Evolutionary conservation across 2,113 vertebrate genomes (phyloP), one percentile per base, ranked within the genome.

Genomic region (Lepus americanus): DNA sequence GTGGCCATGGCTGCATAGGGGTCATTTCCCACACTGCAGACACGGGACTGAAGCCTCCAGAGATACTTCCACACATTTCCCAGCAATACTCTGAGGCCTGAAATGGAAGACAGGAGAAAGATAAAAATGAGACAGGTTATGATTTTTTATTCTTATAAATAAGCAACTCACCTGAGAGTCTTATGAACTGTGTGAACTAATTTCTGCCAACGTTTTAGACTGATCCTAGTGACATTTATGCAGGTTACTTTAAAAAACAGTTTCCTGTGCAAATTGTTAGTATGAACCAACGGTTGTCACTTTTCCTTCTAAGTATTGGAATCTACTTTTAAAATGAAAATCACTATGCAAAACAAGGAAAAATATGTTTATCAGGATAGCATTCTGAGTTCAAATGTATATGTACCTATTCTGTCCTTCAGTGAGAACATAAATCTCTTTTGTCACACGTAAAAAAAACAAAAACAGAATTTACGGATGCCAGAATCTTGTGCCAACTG

Each of bases 251-350:
- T 82, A 67, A 66, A 88, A 93, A 80, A n/a, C n/a, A n/a, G 22
- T 77, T 86, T 95, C 79, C 39, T 66, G 23, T 44, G 76, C 49
- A 89, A 89, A 94, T 63, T 76, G 44, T 64, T 87, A 79, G 16
- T 27, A 8, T 94, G 31, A 89, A 67, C 84, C 76, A 63, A 67
- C 31, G 31, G 16, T n/a, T n/a, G 10, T 64, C n/a, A 90, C n/a
- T n/a, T 70, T 89, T 73, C 73, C 61, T 87, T 90, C 44, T 89
- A 72, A 95, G n/a, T 66, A 77, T 51, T 78, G 81, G 55, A 84
- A 85, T 63, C 20, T 90, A 29, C 36, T 88, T 95, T 96, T 55
- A 39, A 94, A 95, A 49, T 86, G 66, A 96, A 86, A 87, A 78
- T 14, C 44, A 87, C 85, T n/a, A 69, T 13, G 13, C 14, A 78